Conservation (phyloP, 2,888 invertebrate genomes). For the Pterobdella sp. region DNA sequence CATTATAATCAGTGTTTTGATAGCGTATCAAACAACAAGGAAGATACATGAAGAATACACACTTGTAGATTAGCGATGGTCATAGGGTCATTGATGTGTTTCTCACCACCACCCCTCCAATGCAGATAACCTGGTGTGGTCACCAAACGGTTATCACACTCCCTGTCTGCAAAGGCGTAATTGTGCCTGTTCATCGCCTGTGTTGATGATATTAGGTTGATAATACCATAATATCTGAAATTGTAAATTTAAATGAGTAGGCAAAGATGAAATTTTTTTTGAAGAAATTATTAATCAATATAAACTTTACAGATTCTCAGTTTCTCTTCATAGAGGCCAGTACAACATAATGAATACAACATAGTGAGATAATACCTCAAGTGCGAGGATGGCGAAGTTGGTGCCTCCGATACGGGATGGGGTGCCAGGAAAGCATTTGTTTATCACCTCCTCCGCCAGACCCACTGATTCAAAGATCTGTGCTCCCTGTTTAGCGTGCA, state of each 20-base stretch:
- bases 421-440: constrained; percentile 74
- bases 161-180: constrained; percentile 63
- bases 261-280: neutral
- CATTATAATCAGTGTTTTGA: neutral
- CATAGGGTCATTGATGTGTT: constrained; percentile 90
- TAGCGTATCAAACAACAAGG: constrained; percentile 22
- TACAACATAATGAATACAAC: too few species aligned
- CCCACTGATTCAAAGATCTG: constrained; percentile 99
- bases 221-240: neutral
- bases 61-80: constrained; percentile 70
- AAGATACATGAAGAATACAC: too few species aligned
- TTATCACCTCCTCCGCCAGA: constrained; percentile 75
- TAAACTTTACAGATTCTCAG: neutral
- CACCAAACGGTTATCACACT: constrained; percentile 67
- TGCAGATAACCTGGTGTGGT: constrained; percentile 87
- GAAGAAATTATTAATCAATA: neutral
- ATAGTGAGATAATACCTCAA: too few species aligned
- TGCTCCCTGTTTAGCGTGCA: constrained; percentile 60
- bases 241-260: neutral
- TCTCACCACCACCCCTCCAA: constrained; percentile 91
- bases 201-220: neutral
- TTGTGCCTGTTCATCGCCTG: constrained; percentile 58
- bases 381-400: constrained; percentile 75
- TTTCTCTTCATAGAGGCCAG: too few species aligned
- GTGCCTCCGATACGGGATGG: constrained; percentile 76